Evolutionary conservation across 2,113 vertebrate genomes (phyloP).

Genomic region (Clupea harengus): DNA sequence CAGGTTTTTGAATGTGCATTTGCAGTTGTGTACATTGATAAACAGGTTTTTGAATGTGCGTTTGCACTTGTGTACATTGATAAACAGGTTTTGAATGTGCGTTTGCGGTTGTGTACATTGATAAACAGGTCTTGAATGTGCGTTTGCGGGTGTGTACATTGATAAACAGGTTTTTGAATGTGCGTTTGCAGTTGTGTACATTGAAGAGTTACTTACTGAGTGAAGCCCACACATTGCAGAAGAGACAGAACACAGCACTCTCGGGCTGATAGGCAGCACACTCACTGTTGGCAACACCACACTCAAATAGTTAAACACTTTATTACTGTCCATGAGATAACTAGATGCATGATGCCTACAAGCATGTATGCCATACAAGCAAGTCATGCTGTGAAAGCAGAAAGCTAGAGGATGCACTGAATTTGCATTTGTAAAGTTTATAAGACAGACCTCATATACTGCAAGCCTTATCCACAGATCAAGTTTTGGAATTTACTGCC

Average conservation of each 20-base stretch:
- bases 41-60: not conserved
- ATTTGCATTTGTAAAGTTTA: not conserved
- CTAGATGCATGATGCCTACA: too few species aligned
- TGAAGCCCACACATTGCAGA: conserved; percentile 73
- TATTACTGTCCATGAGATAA: not conserved
- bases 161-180: not conserved
- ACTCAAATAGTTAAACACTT: not conserved
- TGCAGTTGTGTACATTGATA: too few species aligned
- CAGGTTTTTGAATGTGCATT: too few species aligned
- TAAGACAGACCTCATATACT: not conserved
- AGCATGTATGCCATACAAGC: too few species aligned
- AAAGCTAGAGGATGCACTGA: too few species aligned
- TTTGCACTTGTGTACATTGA: not conserved
- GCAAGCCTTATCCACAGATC: not conserved
- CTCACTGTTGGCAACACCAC: conserved; percentile 50
- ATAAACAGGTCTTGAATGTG: not conserved
- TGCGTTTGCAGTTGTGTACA: too few species aligned
- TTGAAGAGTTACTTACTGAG: conserved; percentile 61
- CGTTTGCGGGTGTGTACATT: not conserved
- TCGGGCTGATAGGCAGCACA: conserved; percentile 74
- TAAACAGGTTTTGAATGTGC: too few species aligned
- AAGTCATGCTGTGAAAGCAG: too few species aligned
- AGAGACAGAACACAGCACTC: conserved; percentile 80
- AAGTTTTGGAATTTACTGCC: too few species aligned
- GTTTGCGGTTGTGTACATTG: too few species aligned